phyloP scores from a whole-genome alignment of 2,888 invertebrate species.

The Emesis castigata region DNA sequence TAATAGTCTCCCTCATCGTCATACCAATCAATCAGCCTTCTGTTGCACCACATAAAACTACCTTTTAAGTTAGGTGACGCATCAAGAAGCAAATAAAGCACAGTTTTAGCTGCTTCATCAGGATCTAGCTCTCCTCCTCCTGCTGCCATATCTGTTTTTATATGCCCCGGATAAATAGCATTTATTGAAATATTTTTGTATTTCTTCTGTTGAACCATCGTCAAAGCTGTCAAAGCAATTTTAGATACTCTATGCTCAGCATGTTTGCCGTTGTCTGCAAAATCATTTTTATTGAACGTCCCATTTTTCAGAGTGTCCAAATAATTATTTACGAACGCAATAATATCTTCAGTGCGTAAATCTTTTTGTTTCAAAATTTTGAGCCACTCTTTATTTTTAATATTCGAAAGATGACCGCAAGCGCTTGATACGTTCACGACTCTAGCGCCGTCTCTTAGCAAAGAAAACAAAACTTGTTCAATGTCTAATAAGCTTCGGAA shows the following conservation, averaged over 20 bases:
- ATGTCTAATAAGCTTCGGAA: slow-evolving; percentile 79
- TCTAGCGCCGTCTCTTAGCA: slow-evolving; percentile 91
- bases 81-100: slow-evolving; percentile 90
- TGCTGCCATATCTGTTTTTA: slow-evolving; percentile 80
- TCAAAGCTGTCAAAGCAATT: slow-evolving; percentile 80
- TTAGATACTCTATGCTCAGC: slow-evolving; percentile 83
- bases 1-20: slow-evolving; percentile 78
- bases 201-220: slow-evolving; percentile 79
- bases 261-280: slow-evolving; percentile 82
- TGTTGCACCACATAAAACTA: slow-evolving; percentile 90
- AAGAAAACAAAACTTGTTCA: slow-evolving; percentile 89
- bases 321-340: slow-evolving; percentile 80
- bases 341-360: slow-evolving; percentile 78
- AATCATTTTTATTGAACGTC: slow-evolving; percentile 80
- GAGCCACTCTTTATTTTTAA: slow-evolving; percentile 79
- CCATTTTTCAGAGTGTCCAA: slow-evolving; percentile 80
- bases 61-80: slow-evolving; percentile 90
- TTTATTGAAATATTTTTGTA: slow-evolving; percentile 81
- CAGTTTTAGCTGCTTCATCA: slow-evolving; percentile 85
- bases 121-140: slow-evolving; percentile 89
- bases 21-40: slow-evolving; percentile 90
- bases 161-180: slow-evolving; percentile 80
- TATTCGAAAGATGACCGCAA: slow-evolving; percentile 81
- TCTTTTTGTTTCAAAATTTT: slow-evolving; percentile 74
- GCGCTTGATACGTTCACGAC: slow-evolving; percentile 92